phyloP scores from a whole-genome alignment of 2,888 invertebrate species.

The Choristoneura rosaceana region DNA sequence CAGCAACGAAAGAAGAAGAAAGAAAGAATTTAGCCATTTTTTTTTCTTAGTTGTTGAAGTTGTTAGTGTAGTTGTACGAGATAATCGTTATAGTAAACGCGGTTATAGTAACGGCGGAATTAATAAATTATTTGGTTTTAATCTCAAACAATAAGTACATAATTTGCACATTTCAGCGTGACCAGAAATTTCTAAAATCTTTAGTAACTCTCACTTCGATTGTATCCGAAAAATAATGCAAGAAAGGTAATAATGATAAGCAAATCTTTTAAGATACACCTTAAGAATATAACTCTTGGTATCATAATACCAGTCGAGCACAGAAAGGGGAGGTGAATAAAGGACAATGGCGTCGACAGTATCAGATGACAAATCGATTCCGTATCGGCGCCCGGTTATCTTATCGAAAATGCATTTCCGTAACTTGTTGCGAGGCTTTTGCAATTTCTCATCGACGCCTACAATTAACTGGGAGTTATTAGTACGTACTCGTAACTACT shows the following conservation, averaged over 20 bases:
- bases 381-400: conserved; percentile 30
- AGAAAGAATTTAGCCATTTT: too few species aligned
- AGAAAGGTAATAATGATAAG: conserved; percentile 15
- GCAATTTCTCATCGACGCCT: conserved; percentile 13
- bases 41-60: too few species aligned
- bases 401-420: conserved; percentile 36
- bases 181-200: not conserved
- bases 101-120: too few species aligned
- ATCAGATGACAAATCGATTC: conserved; percentile 41
- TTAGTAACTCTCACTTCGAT: not conserved
- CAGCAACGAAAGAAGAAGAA: too few species aligned
- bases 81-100: too few species aligned
- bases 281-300: conserved; percentile 10
- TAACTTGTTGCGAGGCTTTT: conserved; percentile 12
- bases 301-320: conserved; percentile 25
- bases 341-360: conserved; percentile 33
- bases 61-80: too few species aligned
- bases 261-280: conserved; percentile 10
- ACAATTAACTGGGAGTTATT: conserved; percentile 2
- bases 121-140: too few species aligned
- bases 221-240: not conserved
- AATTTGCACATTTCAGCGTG: not conserved
- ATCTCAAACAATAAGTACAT: too few species aligned
- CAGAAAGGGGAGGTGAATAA: conserved; percentile 20
- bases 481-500: not conserved